Evolutionary conservation across 2,888 invertebrate genomes (phyloP), one percentile per base, ranked within the genome.

Genomic region (Cerastis rubricosa): DNA sequence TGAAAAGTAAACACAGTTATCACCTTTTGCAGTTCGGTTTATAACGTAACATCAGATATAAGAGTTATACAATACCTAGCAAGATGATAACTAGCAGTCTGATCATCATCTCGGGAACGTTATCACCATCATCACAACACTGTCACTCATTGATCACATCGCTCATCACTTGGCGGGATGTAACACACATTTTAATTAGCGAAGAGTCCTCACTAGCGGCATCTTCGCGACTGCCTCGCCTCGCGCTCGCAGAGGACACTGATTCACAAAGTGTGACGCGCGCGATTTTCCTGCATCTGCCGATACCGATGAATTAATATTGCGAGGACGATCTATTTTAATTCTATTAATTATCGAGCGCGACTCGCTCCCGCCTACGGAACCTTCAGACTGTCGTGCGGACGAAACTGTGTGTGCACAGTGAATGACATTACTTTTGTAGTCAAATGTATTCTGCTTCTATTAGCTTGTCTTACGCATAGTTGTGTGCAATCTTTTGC

Each of bases 211-310:
- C 71, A 25, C 66, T 9, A 22, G 40, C 63, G 54, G 12, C 65
- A 64, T 29, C 29, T 0, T n/a, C 29, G 82, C 54, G 66, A 35
- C 45, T 40, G 70, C 43, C 84, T 78, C 83, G 86, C 66, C 72
- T 40, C 54, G 59, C 74, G 68, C 17, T 47, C 74, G 74, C 78
- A 71, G 74, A 78, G 85, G 90, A 85, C 93, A 94, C 91, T 91
- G 94, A 89, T 90, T 93, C 93, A 90, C 92, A 92, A 93, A 93
- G 89, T 90, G 88, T 81, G 84, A 83, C 76, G 87, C 79, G 71
- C 80, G 80, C 79, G 70, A 70, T 85, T 79, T 81, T 84, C 85
- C 80, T 83, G 47, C 83, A 80, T 83, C 81, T 79, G 68, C 22
- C 78, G 80, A 76, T 78, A 77, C 57, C 68, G 51, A 85, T 83